Evolutionary conservation across 2,888 invertebrate genomes (phyloP).

Genomic region (Catocala sponsa): DNA sequence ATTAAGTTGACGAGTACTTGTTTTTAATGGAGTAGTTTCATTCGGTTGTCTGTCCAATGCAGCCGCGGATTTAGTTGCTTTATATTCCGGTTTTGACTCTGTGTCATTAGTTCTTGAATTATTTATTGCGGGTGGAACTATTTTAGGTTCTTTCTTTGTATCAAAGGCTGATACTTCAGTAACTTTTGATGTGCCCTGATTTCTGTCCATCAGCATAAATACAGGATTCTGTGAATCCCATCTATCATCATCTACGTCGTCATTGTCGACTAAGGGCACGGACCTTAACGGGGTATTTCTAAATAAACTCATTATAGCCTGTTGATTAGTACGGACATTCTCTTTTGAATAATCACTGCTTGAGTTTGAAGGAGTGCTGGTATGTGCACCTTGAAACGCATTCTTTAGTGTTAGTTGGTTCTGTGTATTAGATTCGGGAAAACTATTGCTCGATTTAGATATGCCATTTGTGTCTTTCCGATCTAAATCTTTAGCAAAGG

Average conservation of each 20-base stretch:
- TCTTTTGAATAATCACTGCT: neutral
- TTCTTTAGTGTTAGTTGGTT: neutral
- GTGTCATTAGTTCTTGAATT: neutral
- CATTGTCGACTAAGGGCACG: constrained; percentile 64
- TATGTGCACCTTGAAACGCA: neutral
- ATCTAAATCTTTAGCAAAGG: no score
- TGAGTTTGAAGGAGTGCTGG: neutral
- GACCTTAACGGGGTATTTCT: constrained; percentile 62
- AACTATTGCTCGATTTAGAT: neutral
- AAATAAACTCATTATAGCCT: constrained; percentile 23
- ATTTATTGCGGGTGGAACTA: neutral
- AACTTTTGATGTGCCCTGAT: neutral
- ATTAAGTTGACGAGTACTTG: no score
- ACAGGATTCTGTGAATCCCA: constrained; percentile 64
- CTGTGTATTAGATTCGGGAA: neutral
- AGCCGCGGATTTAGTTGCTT: neutral
- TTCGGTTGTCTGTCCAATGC: neutral
- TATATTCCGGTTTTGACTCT: no score
- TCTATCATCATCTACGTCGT: constrained; percentile 55
- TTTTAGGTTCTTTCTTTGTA: constrained; percentile 2
- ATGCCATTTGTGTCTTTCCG: neutral
- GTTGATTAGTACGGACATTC: constrained; percentile 1
- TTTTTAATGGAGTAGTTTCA: no score
- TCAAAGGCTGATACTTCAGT: neutral
- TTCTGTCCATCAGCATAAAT: constrained; percentile 30